Evolutionary conservation across 53 echinoderm and acorn worm species (phyloP).

Genomic region (Apostichopus leukothele): DNA sequence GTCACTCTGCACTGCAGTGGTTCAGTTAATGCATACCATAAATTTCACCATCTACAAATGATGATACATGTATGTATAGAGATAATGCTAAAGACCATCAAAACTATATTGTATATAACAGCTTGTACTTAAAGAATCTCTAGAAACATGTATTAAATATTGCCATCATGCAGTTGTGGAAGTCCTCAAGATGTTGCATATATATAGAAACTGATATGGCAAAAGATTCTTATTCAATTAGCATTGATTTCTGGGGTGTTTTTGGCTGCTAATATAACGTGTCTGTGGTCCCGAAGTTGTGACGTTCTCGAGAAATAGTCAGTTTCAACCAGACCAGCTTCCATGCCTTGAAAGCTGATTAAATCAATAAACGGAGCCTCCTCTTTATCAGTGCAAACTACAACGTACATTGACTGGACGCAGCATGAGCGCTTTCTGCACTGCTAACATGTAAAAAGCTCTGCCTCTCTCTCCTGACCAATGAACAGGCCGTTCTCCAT

Average conservation of each 20-base stretch:
- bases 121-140: too few species aligned
- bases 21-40: too few species aligned
- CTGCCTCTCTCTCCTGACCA: constrained; percentile 17
- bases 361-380: not conserved
- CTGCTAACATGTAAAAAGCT: not conserved
- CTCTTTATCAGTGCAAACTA: not conserved
- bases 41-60: too few species aligned
- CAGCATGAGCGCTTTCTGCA: not conserved
- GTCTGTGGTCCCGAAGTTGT: not conserved
- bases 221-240: constrained; percentile 1
- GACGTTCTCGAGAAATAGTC: not conserved
- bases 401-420: not conserved
- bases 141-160: too few species aligned
- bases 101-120: too few species aligned
- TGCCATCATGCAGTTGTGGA: not conserved
- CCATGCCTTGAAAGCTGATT: not conserved
- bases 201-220: constrained; percentile 8
- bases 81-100: too few species aligned
- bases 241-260: not conserved
- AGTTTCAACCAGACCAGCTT: not conserved
- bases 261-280: not conserved
- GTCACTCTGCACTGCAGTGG: too few species aligned
- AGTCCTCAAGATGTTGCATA: not conserved
- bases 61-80: too few species aligned
- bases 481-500: constrained; percentile 1